These are phyloP conservation scores for Nycticryphes semicollaris DNA, from an alignment of 2,113 vertebrate genomes.

Conservation along the genomic window DNA sequence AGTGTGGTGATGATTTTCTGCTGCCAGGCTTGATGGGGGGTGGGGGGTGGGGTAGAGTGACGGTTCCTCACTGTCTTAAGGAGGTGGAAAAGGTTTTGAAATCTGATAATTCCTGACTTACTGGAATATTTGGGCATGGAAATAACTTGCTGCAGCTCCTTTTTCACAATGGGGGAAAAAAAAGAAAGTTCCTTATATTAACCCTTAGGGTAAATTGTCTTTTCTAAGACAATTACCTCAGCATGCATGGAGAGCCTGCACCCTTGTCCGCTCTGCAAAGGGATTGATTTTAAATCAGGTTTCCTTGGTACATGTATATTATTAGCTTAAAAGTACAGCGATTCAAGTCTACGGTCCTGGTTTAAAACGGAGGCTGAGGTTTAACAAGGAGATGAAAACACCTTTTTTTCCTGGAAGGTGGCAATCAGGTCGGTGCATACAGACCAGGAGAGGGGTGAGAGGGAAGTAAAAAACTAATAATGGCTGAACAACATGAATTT, in stretches of 20 bases:
- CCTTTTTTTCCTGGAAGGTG: accelerated
- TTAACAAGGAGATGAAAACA: neutral
- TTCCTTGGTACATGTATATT: neutral
- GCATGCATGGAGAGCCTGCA: neutral
- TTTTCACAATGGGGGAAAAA: neutral
- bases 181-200: neutral
- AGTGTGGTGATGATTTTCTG: neutral
- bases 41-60: neutral
- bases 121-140: neutral
- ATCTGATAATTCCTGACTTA: neutral
- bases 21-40: neutral
- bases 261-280: neutral
- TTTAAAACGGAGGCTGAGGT: neutral
- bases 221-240: neutral
- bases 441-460: neutral
- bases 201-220: neutral
- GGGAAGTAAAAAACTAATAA: neutral
- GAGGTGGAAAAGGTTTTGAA: neutral
- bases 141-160: neutral
- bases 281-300: neutral
- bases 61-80: neutral
- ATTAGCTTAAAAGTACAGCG: neutral
- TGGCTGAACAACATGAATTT: neutral
- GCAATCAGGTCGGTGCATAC: accelerated
- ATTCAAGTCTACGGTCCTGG: accelerated